Conservation (phyloP, 2,888 invertebrate species). For the Scaptodrosophila latifasciaeformis region DNA sequence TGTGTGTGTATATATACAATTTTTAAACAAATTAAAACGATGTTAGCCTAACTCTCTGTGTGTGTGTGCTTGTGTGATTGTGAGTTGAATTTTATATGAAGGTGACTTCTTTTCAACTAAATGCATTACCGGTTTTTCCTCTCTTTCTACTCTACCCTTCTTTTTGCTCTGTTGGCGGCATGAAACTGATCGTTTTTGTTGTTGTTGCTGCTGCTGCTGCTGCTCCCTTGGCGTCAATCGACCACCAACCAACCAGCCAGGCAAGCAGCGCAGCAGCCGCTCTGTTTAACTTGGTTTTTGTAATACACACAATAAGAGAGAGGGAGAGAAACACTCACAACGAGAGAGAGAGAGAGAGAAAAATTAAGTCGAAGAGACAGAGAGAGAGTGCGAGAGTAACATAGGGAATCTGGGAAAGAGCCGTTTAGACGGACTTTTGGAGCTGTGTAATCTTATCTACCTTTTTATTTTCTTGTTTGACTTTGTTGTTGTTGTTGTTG, state of each 20-base stretch:
- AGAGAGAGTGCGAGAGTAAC: too few species aligned
- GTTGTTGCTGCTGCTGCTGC: too few species aligned
- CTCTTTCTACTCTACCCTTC: constrained; percentile 6
- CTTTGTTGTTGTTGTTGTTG: background rate
- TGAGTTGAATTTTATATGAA: constrained; percentile 49
- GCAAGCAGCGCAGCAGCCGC: too few species aligned
- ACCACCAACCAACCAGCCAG: background rate
- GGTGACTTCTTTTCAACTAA: constrained; percentile 64
- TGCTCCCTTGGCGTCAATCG: too few species aligned
- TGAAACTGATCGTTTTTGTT: too few species aligned
- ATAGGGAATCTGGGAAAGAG: too few species aligned
- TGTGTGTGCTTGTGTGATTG: constrained; percentile 16
- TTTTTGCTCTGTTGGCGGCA: background rate
- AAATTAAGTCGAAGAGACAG: too few species aligned
- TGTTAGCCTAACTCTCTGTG: constrained; percentile 3
- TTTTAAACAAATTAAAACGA: constrained; percentile 3
- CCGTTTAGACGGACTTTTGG: too few species aligned
- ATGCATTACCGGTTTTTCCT: constrained; percentile 63
- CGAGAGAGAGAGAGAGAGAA: constrained; percentile 26
- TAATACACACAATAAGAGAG: background rate
- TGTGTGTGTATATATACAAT: background rate
- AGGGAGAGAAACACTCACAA: background rate
- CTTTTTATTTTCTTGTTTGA: constrained; percentile 18
- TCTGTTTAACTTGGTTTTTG: too few species aligned
- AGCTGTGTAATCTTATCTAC: constrained; percentile 48